These are phyloP conservation scores for Uloborus plumipes DNA, from an alignment of 2,888 invertebrate species.

Conservation along the genomic window DNA sequence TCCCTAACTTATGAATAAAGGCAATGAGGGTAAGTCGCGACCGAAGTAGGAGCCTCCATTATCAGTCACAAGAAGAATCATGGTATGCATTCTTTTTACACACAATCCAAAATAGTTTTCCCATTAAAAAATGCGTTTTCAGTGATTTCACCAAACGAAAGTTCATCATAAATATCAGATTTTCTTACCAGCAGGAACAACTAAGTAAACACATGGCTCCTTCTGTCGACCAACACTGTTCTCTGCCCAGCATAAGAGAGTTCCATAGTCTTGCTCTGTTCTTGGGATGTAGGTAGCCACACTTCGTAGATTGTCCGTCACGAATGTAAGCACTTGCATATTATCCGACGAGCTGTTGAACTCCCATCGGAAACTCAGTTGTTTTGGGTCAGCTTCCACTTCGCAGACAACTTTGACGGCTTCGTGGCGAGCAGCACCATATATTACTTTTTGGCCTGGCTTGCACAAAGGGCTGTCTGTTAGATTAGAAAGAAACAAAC, in stretches of 20 bases:
- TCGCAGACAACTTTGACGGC: conserved; percentile 66
- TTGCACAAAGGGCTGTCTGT: conserved; percentile 63
- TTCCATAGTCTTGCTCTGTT: conserved; percentile 68
- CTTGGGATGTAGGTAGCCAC: conserved; percentile 67
- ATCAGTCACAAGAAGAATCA: too few species aligned
- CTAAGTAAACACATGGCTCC: conserved; percentile 67
- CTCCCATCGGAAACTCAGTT: conserved; percentile 89
- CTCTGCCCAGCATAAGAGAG: conserved; percentile 67
- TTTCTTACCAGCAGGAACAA: conserved; percentile 76
- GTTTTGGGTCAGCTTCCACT: conserved; percentile 67
- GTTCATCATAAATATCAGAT: too few species aligned
- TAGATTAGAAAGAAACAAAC: not conserved
- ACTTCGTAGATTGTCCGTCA: conserved; percentile 79
- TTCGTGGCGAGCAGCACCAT: conserved; percentile 67
- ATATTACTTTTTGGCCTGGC: conserved; percentile 65
- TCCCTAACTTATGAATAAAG: too few species aligned
- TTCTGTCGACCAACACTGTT: conserved; percentile 67
- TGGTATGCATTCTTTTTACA: too few species aligned
- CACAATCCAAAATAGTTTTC: too few species aligned
- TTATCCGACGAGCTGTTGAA: conserved; percentile 76
- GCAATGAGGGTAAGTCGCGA: too few species aligned
- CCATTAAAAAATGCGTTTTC: too few species aligned
- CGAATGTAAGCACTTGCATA: conserved; percentile 52
- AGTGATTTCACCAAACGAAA: too few species aligned
- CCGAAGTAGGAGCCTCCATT: too few species aligned